These are phyloP conservation scores for Cettia cetti DNA, from an alignment of 2,113 vertebrate species.

Conservation along the genomic window DNA sequence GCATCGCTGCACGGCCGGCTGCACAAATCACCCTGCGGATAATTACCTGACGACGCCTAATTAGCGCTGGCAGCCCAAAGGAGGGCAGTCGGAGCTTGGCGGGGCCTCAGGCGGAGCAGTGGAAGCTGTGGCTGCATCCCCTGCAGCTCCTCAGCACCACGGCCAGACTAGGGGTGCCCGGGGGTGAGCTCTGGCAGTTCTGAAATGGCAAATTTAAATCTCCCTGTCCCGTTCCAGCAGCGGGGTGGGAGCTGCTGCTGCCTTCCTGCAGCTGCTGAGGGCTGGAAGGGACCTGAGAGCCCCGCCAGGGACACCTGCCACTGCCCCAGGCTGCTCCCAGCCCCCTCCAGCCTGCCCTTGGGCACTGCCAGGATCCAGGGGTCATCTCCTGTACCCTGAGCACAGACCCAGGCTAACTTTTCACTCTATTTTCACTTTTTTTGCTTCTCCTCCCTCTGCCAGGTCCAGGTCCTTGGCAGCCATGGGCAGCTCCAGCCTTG, in stretches of 20 bases:
- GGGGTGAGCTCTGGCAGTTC: too few relatives aligned
- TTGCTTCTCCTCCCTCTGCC: background rate
- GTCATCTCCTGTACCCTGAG: background rate
- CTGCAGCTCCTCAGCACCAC: too few relatives aligned
- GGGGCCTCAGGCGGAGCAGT: background rate
- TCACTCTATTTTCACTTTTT: background rate
- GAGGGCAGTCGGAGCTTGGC: too few relatives aligned
- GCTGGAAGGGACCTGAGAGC: background rate
- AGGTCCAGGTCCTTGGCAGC: background rate
- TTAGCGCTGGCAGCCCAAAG: background rate
- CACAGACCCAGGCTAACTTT: background rate
- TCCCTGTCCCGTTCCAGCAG: background rate
- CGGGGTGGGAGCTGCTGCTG: accelerated
- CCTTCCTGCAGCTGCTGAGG: background rate
- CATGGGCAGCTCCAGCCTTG: background rate
- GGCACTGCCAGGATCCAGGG: background rate
- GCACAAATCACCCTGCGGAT: background rate
- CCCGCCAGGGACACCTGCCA: background rate
- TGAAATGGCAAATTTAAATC: accelerated
- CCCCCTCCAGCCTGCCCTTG: background rate
- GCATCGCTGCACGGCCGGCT: background rate
- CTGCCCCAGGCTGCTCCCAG: background rate
- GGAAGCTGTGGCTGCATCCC: background rate
- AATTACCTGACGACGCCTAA: background rate
- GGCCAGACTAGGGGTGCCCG: too few relatives aligned